Base-by-base conservation (phyloP, 1,140 invertebrate species). In the Trichonephila clavipes region DNA sequence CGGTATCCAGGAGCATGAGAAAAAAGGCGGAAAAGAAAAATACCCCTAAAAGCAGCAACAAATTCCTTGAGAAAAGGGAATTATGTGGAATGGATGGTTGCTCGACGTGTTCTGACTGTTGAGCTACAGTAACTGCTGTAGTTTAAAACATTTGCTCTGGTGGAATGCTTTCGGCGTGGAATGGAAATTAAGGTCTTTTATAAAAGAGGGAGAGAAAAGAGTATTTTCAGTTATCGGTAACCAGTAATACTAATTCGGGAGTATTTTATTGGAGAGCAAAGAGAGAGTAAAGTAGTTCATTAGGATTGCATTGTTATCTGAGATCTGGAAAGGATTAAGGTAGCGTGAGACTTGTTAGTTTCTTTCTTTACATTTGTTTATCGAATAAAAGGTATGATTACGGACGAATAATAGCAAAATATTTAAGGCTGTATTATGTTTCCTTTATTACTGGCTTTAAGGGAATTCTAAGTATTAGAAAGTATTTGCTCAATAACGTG, bases 51-150 rank as follows among this genome's bases (percentile, higher is more conserved):
- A 87, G 61, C 24, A 64, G 85, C 28, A 77, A 89, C 88, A 89
- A 89, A 89, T 89, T 89, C 88, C 28, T 77, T 24, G 66, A 89
- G 88, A 89, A 89, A 88, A 89, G 28, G 83, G 88, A 69, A 89
- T 89, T 89, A 89, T 89, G 88, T 58, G 88, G 88, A 89, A 89
- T 77, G 34, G 88, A 72, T 89, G 88, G 40, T 89, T 89, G 21
- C 18, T 51, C 51, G 66, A 89, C 88, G 88, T 89, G 88, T 77
- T 77, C 62, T 24, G 88, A 89, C 88, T 89, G 64, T 89, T 72
- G 66, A 89, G 40, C 44, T 16, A 3, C n/a, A 58, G 44, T 89
- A 89, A 89, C 61, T 66, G 69, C 28, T 77, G 88, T n/a, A 89
- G 66, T 89, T 89, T 89, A 72, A 89, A 89, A 89, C 88, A 89